A percentile compares a stretch with the other conserved stretches of the same genome.
Evolutionary conservation across 2,797 vertebrate species (phyloP).

Genomic region (Potorous gilbertii): DNA sequence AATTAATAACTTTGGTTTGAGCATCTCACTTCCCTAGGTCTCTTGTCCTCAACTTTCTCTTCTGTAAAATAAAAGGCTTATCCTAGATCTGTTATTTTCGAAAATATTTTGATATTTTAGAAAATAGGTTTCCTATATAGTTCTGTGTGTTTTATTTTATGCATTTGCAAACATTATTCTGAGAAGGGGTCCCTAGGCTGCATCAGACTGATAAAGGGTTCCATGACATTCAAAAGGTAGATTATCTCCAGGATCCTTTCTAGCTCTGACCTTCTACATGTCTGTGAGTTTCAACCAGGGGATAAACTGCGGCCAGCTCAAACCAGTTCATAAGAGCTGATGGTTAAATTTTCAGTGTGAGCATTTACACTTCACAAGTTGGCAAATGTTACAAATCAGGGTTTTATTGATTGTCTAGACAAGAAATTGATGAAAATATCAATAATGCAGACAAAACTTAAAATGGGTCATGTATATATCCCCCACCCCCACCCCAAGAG

Average conservation of each 20-base stretch:
- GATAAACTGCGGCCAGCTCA: not conserved
- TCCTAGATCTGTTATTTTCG: not conserved
- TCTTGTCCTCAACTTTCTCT: not conserved
- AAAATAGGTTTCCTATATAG: not conserved
- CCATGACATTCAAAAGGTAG: not conserved
- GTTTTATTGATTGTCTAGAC: not conserved
- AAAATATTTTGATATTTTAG: not conserved
- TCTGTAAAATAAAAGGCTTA: not conserved
- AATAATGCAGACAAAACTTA: not conserved
- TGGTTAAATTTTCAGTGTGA: not conserved
- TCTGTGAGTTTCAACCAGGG: not conserved
- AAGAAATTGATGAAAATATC: not conserved
- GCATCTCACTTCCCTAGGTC: not conserved
- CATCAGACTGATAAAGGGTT: not conserved
- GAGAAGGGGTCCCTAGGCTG: not conserved
- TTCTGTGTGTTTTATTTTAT: not conserved
- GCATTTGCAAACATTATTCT: not conserved
- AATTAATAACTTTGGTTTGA: not conserved
- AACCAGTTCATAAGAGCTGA: not conserved
- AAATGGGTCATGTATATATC: not conserved
- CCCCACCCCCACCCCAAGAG: not conserved
- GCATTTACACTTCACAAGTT: not conserved
- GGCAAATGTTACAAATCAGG: not conserved
- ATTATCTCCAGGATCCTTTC: not conserved
- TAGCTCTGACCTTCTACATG: not conserved